A percentile compares a stretch with the other conserved stretches of the same genome.
These are phyloP conservation scores for Rhinella marina DNA, from an alignment of 2,797 vertebrate species.

Conservation along the genomic window DNA sequence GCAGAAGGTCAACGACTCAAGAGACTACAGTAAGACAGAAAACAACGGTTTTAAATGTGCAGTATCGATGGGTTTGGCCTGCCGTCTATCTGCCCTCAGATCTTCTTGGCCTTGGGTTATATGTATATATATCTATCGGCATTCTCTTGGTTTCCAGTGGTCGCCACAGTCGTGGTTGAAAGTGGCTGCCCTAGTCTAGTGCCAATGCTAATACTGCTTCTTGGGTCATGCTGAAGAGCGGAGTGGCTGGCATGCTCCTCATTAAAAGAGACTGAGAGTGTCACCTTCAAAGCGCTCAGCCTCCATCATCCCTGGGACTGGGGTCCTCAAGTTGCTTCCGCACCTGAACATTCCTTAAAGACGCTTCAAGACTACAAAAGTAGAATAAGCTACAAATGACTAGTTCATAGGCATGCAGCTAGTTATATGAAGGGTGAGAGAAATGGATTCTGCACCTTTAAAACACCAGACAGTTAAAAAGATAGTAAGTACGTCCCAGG, in stretches of 20 bases:
- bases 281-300: conserved; percentile 63
- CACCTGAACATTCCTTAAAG: conserved; percentile 63
- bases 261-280: conserved; percentile 54
- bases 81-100: neutral
- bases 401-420: conserved; percentile 36
- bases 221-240: conserved; percentile 53
- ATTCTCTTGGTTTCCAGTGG: conserved; percentile 27
- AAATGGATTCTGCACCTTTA: conserved; percentile 80
- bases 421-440: conserved; percentile 24
- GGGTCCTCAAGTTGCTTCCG: conserved; percentile 63
- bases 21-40: conserved; percentile 71
- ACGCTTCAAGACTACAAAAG: conserved; percentile 49
- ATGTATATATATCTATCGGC: neutral
- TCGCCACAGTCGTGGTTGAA: conserved; percentile 21
- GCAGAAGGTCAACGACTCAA: conserved; percentile 80
- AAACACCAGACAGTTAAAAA: conserved; percentile 71
- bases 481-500: conserved; percentile 58
- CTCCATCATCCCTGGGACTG: conserved; percentile 53
- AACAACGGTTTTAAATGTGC: conserved; percentile 79
- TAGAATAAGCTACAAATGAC: conserved; percentile 59
- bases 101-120: conserved; percentile 6
- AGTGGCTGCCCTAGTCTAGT: conserved; percentile 42
- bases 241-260: conserved; percentile 61
- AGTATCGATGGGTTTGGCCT: conserved; percentile 67
- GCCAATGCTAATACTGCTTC: conserved; percentile 59